Evolutionary conservation across 2,888 invertebrate genomes (phyloP), one percentile per base, ranked within the genome.

Genomic region (Amiota mariae): DNA sequence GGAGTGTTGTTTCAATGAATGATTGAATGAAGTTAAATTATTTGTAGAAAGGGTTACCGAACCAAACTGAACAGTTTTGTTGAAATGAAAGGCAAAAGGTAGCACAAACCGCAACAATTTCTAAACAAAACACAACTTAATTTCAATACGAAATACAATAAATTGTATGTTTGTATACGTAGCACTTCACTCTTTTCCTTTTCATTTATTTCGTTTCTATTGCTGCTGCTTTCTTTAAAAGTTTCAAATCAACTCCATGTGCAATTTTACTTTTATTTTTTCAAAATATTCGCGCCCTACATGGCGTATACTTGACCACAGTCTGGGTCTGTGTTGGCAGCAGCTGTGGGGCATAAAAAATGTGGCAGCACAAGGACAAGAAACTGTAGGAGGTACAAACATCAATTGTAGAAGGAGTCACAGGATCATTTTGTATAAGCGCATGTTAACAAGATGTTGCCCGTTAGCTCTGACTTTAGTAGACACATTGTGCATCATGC

Each of bases 81-180:
- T n/a, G 54, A 12, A 51, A 51, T n/a, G n/a, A 51, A 51, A 57
- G 54, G 73, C 54, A 13, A 75, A 68, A 75, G 75, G 77, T 77
- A 75, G 15, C 70, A 36, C 12, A 46, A 36, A 80, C 82, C 82
- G 85, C 85, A 85, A 83, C 85, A 85, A 84, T 83, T 83, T 83
- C 82, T 76, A 80, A 78, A 80, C 74, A 75, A 78, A 78, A 79
- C 77, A 85, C 85, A 84, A 86, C 84, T 84, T 85, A 80, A 84
- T 84, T 84, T 84, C 85, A 84, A 82, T 79, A 85, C 81, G 6
- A 84, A 85, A 84, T 85, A 84, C n/a, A 85, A 84, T 83, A 80
- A 82, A 78, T 75, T 54, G 61, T 70, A 49, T 36, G n/a, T 47
- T 11, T 36, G n/a, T 36, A 51, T 72, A 57, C 24, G 24, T 49